Conservation (phyloP, 1,140 invertebrate genomes). For the Panagrolaimus sp. region DNA sequence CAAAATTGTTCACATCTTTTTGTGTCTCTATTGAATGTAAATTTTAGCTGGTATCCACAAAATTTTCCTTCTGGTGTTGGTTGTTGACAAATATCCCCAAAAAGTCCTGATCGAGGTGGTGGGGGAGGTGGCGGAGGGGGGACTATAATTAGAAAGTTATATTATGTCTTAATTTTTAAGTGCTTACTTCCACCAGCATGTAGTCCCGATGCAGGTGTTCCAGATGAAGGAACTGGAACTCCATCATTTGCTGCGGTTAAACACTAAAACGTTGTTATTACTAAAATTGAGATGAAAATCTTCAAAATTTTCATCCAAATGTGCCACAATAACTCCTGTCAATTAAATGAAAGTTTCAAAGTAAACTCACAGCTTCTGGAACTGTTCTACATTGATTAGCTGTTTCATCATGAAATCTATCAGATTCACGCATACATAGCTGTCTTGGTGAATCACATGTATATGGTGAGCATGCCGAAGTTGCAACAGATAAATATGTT, state of each 20-base stretch:
- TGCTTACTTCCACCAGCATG: too few relatives aligned
- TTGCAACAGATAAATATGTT: slow-evolving; percentile 45
- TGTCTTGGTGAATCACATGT: slow-evolving; percentile 43
- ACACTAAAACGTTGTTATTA: slow-evolving; percentile 39
- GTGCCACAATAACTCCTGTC: not conserved
- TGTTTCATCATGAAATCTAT: slow-evolving; percentile 34
- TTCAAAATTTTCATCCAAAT: too few relatives aligned
- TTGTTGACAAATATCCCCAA: slow-evolving; percentile 37
- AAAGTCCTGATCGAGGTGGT: not conserved
- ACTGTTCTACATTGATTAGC: slow-evolving; percentile 47
- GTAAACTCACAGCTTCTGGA: slow-evolving; percentile 41
- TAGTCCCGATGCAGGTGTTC: too few relatives aligned
- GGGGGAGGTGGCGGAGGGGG: slow-evolving; percentile 11
- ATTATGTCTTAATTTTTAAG: too few relatives aligned
- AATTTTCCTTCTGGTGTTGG: slow-evolving; percentile 48
- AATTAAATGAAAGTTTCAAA: not conserved
- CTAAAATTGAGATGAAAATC: not conserved
- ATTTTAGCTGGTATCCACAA: slow-evolving; percentile 47
- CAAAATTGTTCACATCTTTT: slow-evolving; percentile 47
- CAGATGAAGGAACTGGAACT: slow-evolving; percentile 14
- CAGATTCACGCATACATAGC: slow-evolving; percentile 47
- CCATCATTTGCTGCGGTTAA: slow-evolving; percentile 57
- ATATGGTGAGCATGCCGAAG: slow-evolving; percentile 45
- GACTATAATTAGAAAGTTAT: too few relatives aligned
- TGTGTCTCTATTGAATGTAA: slow-evolving; percentile 44